Percentiles rank a stretch among this genome's conserved stretches.
These are phyloP conservation scores for Rhagoletis pomonella DNA, from an alignment of 1,140 invertebrate species.

Conservation along the genomic window DNA sequence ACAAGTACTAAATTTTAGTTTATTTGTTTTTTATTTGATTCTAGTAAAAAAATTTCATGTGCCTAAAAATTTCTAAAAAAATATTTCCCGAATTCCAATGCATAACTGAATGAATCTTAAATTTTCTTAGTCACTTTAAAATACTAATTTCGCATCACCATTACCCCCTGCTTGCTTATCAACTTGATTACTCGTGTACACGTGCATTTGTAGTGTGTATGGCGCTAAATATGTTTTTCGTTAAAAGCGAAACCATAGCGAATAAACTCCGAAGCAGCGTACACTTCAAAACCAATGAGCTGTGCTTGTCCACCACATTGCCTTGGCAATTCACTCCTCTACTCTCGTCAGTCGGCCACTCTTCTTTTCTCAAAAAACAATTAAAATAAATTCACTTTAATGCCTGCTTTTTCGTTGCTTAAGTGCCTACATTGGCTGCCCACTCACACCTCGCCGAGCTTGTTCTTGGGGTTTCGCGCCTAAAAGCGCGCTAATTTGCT, in stretches of 20 bases:
- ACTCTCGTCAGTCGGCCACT: background rate
- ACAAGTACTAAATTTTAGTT: no score
- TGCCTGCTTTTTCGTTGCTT: background rate
- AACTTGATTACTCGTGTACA: no score
- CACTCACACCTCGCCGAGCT: background rate
- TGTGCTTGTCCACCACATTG: background rate
- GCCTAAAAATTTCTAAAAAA: no score
- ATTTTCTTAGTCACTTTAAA: no score
- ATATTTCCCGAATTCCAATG: no score
- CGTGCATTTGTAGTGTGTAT: no score
- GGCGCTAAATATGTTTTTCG: background rate
- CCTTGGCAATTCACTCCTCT: background rate
- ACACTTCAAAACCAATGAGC: conserved; percentile 32
- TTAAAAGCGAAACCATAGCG: background rate
- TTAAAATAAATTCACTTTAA: conserved; percentile 29
- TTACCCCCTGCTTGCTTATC: no score
- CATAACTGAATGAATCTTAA: no score
- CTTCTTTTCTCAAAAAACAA: background rate
- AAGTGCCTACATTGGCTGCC: conserved; percentile 17
- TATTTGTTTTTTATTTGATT: no score
- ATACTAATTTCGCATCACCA: no score
- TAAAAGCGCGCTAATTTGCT: conserved; percentile 45
- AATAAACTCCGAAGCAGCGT: background rate
- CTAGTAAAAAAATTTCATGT: no score
- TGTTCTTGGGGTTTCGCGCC: conserved; percentile 28